Evolutionary conservation across 2,797 vertebrate species (phyloP).

Genomic region (Artibeus jamaicensis): DNA sequence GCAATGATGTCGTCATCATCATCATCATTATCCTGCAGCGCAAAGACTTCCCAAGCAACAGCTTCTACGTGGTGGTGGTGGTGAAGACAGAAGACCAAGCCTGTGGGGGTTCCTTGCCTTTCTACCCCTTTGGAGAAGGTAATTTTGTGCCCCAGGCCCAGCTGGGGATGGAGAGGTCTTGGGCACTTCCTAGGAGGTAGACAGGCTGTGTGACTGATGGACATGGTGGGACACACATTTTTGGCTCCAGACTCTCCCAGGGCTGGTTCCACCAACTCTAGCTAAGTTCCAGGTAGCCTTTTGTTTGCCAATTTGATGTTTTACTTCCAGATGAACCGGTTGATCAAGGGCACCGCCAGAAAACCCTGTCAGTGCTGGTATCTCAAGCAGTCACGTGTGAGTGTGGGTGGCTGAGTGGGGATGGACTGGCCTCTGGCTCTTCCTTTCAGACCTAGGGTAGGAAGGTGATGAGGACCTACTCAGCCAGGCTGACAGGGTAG

Average conservation of each 20-base stretch:
- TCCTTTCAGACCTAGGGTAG: neutral
- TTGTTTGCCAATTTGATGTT: neutral
- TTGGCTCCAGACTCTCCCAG: neutral
- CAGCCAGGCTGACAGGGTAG: neutral
- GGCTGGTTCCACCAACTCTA: neutral
- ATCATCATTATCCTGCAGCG: slow-evolving; percentile 80
- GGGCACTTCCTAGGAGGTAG: neutral
- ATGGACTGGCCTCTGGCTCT: neutral
- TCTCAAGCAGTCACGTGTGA: slow-evolving; percentile 92
- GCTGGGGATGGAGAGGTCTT: neutral
- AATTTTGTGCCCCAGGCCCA: neutral
- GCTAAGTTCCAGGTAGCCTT: neutral
- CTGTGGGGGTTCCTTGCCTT: slow-evolving; percentile 92
- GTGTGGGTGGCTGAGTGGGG: slow-evolving; percentile 59
- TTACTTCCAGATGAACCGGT: slow-evolving; percentile 88
- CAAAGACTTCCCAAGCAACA: slow-evolving; percentile 96
- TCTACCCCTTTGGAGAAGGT: slow-evolving; percentile 89
- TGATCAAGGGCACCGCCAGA: slow-evolving; percentile 93
- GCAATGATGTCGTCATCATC: accelerated
- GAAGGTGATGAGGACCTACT: neutral
- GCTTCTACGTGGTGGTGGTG: slow-evolving; percentile 97
- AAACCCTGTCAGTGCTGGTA: slow-evolving; percentile 91
- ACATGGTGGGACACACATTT: neutral
- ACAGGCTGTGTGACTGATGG: neutral
- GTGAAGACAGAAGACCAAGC: slow-evolving; percentile 97